These are phyloP conservation scores for Phymanthus crucifer DNA, from an alignment of 92 coral and sea anemone genomes.

Conservation along the genomic window DNA sequence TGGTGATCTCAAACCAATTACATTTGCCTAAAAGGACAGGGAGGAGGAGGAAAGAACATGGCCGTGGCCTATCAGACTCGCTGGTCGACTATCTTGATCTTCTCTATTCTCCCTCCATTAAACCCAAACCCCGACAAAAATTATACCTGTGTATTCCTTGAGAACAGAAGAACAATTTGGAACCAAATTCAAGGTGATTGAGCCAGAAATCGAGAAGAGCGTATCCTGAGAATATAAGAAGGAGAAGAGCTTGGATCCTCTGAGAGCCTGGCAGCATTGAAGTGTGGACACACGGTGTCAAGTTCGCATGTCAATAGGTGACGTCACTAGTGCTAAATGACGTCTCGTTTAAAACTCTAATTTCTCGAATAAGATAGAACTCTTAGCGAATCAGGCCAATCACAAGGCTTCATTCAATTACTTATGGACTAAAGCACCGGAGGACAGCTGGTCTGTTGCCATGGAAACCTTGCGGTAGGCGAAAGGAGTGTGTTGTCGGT, in stretches of 20 bases:
- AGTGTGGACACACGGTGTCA: constrained; percentile 54
- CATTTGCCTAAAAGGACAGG: constrained; percentile 12
- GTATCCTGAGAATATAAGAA: constrained; percentile 28
- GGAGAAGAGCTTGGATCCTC: constrained; percentile 34
- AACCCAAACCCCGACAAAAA: background rate
- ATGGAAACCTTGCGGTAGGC: constrained; percentile 4
- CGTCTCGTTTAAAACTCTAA: constrained; percentile 47
- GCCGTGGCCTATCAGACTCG: constrained; percentile 19
- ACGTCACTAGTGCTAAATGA: constrained; percentile 41
- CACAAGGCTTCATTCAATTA: constrained; percentile 3
- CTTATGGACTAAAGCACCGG: constrained; percentile 10
- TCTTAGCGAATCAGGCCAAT: constrained; percentile 17
- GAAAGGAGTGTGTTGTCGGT: background rate
- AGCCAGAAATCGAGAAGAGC: constrained; percentile 11
- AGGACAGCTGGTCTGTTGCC: constrained; percentile 17
- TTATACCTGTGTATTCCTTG: constrained; percentile 26
- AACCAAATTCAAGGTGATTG: constrained; percentile 24
- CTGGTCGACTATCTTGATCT: constrained; percentile 14
- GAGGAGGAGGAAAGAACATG: constrained; percentile 22
- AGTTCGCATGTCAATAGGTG: constrained; percentile 51
- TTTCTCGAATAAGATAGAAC: constrained; percentile 8
- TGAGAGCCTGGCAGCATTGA: constrained; percentile 43
- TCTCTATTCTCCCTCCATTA: background rate
- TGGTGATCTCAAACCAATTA: constrained; percentile 24
- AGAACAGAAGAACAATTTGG: constrained; percentile 19